phyloP scores from a whole-genome alignment of 2,113 vertebrate genomes.

The Proteles cristata region DNA sequence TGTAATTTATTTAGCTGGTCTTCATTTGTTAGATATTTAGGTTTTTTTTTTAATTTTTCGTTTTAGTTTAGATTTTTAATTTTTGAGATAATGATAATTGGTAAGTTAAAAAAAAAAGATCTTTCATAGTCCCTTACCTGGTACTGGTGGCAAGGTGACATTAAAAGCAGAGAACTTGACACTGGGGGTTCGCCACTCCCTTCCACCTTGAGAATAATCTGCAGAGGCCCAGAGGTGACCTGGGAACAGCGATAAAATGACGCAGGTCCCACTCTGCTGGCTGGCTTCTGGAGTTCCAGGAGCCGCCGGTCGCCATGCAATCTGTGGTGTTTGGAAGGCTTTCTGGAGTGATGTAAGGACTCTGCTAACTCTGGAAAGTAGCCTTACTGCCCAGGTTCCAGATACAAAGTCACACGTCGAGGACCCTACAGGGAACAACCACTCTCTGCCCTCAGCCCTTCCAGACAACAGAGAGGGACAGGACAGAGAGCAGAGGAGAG shows the following conservation, averaged over 20 bases:
- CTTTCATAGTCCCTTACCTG: background rate
- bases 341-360: background rate
- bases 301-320: too few relatives aligned
- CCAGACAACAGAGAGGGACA: background rate
- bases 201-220: background rate
- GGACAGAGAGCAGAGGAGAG: background rate
- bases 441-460: background rate
- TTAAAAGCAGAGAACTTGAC: background rate
- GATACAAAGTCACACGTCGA: background rate
- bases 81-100: background rate
- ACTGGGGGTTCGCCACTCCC: background rate
- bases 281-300: background rate
- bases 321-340: background rate
- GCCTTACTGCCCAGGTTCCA: background rate
- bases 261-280: background rate
- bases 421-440: background rate
- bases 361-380: background rate
- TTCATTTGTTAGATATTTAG: conserved; percentile 25
- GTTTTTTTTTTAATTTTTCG: background rate
- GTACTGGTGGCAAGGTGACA: background rate
- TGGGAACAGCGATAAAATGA: background rate
- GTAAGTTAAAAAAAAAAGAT: background rate
- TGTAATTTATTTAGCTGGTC: background rate
- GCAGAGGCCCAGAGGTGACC: background rate
- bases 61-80: background rate